Evolutionary conservation across 2,888 invertebrate genomes (phyloP).

Genomic region (Melanostoma scalare): DNA sequence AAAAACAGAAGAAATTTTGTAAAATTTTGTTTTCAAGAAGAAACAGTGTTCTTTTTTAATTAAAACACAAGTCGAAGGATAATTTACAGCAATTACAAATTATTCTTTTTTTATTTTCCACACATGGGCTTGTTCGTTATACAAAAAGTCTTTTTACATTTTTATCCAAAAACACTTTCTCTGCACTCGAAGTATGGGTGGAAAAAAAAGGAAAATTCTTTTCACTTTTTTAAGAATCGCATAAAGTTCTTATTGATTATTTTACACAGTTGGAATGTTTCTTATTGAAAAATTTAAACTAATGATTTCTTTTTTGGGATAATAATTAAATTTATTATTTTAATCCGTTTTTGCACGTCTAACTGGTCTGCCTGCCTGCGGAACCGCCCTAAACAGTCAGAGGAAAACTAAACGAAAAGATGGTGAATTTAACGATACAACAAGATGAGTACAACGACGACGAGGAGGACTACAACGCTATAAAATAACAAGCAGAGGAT

Average conservation of each 20-base stretch:
- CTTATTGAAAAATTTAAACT: background rate
- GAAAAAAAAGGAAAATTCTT: slow-evolving; percentile 5
- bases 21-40: slow-evolving; percentile 53
- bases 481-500: slow-evolving; percentile 74
- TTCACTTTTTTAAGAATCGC: background rate
- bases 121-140: slow-evolving; percentile 20
- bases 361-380: slow-evolving; percentile 81
- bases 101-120: slow-evolving; percentile 27
- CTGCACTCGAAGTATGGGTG: slow-evolving; percentile 8
- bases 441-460: slow-evolving; percentile 75
- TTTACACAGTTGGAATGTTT: background rate
- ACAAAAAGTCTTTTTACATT: slow-evolving; percentile 25
- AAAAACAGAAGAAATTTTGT: slow-evolving; percentile 41
- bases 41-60: slow-evolving; percentile 32
- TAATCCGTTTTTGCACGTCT: slow-evolving; percentile 75
- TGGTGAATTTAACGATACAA: slow-evolving; percentile 80
- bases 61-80: background rate
- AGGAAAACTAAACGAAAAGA: slow-evolving; percentile 82
- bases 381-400: slow-evolving; percentile 83
- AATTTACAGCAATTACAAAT: background rate
- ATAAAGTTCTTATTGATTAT: too few relatives aligned
- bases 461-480: slow-evolving; percentile 73
- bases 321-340: slow-evolving; percentile 49
- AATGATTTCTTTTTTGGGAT: slow-evolving; percentile 33
- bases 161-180: slow-evolving; percentile 33